These are phyloP conservation scores for Whitmania pigra DNA, from an alignment of 1,140 invertebrate species.

Conservation along the genomic window DNA sequence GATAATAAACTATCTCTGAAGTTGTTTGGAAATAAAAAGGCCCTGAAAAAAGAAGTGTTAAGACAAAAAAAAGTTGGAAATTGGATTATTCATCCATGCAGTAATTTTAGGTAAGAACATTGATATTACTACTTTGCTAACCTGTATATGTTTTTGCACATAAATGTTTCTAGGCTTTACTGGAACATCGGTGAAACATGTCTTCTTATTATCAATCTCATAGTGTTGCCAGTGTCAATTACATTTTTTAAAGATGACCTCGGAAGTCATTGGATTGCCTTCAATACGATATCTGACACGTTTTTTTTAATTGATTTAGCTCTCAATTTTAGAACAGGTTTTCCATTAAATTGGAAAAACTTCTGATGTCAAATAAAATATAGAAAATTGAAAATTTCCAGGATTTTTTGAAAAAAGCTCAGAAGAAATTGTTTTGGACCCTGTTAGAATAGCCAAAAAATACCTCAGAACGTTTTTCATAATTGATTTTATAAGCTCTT, in stretches of 20 bases:
- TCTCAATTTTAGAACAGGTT: constrained; percentile 17
- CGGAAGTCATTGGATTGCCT: constrained; percentile 94
- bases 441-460: constrained; percentile 91
- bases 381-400: constrained; percentile 34
- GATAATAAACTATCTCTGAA: constrained; percentile 45
- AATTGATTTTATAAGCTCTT: constrained; percentile 94
- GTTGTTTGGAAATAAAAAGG: constrained; percentile 43
- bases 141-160: background rate
- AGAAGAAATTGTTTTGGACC: constrained; percentile 84
- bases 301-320: constrained; percentile 87
- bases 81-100: constrained; percentile 44
- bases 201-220: constrained; percentile 88
- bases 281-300: constrained; percentile 97
- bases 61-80: constrained; percentile 39
- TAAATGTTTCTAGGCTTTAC: constrained; percentile 65
- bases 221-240: constrained; percentile 95
- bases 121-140: background rate
- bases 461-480: constrained; percentile 98
- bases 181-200: constrained; percentile 98
- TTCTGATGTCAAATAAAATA: no score
- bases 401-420: constrained; percentile 87
- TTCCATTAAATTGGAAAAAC: no score
- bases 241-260: constrained; percentile 92
- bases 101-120: constrained; percentile 37
- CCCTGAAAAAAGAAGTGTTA: constrained; percentile 40